Base-by-base conservation (phyloP, 2,888 invertebrate species). In the Eilema depressum region DNA sequence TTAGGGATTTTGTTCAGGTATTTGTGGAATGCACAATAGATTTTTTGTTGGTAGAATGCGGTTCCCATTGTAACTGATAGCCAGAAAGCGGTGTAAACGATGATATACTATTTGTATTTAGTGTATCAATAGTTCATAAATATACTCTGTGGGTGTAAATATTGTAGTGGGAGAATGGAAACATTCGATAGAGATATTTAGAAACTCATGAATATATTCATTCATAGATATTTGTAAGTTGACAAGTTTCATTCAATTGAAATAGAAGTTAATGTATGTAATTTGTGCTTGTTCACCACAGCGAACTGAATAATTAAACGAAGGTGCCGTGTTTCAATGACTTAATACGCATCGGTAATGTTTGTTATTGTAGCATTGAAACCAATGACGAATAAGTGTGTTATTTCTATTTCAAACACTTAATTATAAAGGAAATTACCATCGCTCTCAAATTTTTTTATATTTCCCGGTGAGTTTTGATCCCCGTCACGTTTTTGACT, bases 261-360 rank as follows among this genome's bases (percentile, higher is more conserved):
- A 75, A 74, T 75, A 73, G 75, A 69, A 75, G 70, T 70, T 74
- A 80, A 77, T 71, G 71, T 74, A 69, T 69, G 66, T 79, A 68
- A 77, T 81, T 79, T 73, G 74, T 67, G 66, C 1, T 57, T 73
- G 69, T 68, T 47, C 60, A 33, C 66, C 7, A 33, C 37, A 25
- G 61, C 33, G 33, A 53, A 33, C 67, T 64, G 37, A 68, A 67
- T 68, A 60, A 25, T 63, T 70, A 63, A 68, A 41, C 28, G 66
- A 30, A 14, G 28, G 37, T 26, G 30, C 60, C 41, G 26, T 66
- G 37, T 66, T 37, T 30, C 33, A 66, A 70, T 66, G 28, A 63
- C 70, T 70, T 63, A 60, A 66, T 66, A 62, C 28, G 20, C 12
- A 61, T 53, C 30, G 64, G 47, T 61, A 41, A 64, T 70, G 62